Evolutionary conservation across 2,113 vertebrate genomes (phyloP), one percentile per base, ranked within the genome.

Genomic region (Petrocephalus zakoni): DNA sequence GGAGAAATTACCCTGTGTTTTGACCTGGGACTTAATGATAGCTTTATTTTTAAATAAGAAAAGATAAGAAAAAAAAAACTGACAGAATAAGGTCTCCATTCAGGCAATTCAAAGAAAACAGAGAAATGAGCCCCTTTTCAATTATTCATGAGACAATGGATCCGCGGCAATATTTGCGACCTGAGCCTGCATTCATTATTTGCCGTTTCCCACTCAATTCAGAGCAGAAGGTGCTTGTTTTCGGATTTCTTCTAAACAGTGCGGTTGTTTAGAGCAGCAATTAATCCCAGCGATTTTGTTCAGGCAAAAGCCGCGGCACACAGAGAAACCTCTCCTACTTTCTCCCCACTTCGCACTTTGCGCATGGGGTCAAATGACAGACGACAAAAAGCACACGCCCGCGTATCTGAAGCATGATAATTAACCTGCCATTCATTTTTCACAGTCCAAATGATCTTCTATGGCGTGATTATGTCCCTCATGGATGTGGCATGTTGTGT

Each of bases 111-210:
- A 55, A 88, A 75, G 64, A 34, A 53, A 88, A 88, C 64, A 21
- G 34, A 46, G 15, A 87, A 64, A 87, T 22, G n/a, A 86, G 9
- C 52, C 83, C 61, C n/a, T 56, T 29, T 86, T 86, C 52, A 56
- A 86, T 86, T 86, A 87, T 78, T 88, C 49, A 88, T 78, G 49
- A 34, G 29, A 42, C 13, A 55, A 61, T n/a, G 51, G 11, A 88
- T 4, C 42, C 19, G 22, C 34, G 52, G 49, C 49, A 56, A 19
- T 53, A 78, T 21, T 81, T 46, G 25, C 55, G 51, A 88, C 25
- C 87, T 56, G 34, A 46, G 72, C 37, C 87, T 46, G 72, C 87
- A 88, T 88, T 88, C 75, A 88, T 88, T 82, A 51, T 58, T 47
- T 42, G 51, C 52, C 61, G 53, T 64, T 88, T 83, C 55, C 37